Evolutionary conservation across 2,797 vertebrate species (phyloP), one percentile per base, ranked within the genome.

Genomic region (Decapterus maruadsi): DNA sequence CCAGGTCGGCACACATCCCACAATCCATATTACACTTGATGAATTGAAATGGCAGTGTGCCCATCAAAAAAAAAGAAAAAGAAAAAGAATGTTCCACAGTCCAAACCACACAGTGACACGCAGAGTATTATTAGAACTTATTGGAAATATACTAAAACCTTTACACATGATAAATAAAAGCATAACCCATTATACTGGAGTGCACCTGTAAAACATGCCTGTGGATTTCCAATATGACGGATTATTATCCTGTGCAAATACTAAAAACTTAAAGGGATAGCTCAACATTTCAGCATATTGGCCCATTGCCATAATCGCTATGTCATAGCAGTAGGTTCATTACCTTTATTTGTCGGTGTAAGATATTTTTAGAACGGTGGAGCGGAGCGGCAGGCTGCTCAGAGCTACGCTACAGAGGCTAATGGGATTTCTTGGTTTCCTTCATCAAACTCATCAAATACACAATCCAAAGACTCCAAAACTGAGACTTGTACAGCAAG

Each of bases 31-130:
- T 70, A 83, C 80, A 80, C 87, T 90, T 83, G 85, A 93, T 87
- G 57, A 87, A 94, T 90, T 90, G 87, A 94, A 93, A 90, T 92
- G 93, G 91, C 92, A 86, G 29, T 6, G 10, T 89, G 91, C 90
- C 92, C 80, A 87, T 82, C 65, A 62, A 48, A 76, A 64, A 61
- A 20, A 1, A 61, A 43, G 29, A 19, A 43, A 55, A 73, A 51
- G 66, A 72, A 63, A 36, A 26, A 31, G 40, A 79, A 75, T 22
- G 76, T 58, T 80, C 56, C 61, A 65, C 17, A 68, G 62, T 29
- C 43, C 53, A 77, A 73, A 69, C 26, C 43, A 29, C 19, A 7
- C 26, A 59, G 29, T 26, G 26, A 29, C 19, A 7, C 31, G 5
- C 31, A 42, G 50, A 22, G n/a, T 69, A 66, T 66, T 36, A 72